Evolutionary conservation across 1,140 invertebrate species (phyloP).

Genomic region (Sitophilus oryzae): DNA sequence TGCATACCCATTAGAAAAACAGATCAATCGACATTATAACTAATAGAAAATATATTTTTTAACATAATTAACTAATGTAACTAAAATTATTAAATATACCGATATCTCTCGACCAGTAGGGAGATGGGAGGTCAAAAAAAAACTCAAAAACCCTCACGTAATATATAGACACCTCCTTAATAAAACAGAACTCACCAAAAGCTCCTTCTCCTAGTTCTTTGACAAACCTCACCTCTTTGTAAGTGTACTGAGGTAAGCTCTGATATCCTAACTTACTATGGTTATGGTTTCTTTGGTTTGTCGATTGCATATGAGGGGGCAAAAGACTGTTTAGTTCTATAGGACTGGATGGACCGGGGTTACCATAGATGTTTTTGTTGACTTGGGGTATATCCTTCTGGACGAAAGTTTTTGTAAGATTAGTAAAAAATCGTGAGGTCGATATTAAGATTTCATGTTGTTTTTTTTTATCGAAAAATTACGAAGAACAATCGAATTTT

Average conservation of each 20-base stretch:
- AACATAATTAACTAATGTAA: too few species aligned
- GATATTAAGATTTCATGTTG: too few species aligned
- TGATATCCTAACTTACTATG: conserved; percentile 42
- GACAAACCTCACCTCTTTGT: conserved; percentile 79
- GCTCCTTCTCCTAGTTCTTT: conserved; percentile 95
- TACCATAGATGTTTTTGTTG: conserved; percentile 74
- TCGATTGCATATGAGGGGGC: conserved; percentile 48
- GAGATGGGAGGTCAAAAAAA: too few species aligned
- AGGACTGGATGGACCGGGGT: conserved; percentile 53
- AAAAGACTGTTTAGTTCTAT: conserved; percentile 75
- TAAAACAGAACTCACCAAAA: conserved; percentile 83
- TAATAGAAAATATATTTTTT: too few species aligned
- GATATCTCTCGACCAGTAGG: too few species aligned
- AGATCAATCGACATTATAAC: too few species aligned
- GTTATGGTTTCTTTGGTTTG: conserved; percentile 29
- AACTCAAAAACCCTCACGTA: too few species aligned
- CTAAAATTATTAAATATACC: too few species aligned
- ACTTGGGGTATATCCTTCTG: conserved; percentile 59
- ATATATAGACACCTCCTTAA: too few species aligned
- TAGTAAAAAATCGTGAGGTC: too few species aligned
- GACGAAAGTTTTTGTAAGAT: conserved; percentile 20
- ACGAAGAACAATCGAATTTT: background rate
- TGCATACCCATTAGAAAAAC: too few species aligned
- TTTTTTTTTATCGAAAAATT: background rate
- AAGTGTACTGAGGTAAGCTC: conserved; percentile 64